Evolutionary conservation across 92 coral and sea anemone species (phyloP), one percentile per base, ranked within the genome.

Genomic region (Pocillopora grandis): DNA sequence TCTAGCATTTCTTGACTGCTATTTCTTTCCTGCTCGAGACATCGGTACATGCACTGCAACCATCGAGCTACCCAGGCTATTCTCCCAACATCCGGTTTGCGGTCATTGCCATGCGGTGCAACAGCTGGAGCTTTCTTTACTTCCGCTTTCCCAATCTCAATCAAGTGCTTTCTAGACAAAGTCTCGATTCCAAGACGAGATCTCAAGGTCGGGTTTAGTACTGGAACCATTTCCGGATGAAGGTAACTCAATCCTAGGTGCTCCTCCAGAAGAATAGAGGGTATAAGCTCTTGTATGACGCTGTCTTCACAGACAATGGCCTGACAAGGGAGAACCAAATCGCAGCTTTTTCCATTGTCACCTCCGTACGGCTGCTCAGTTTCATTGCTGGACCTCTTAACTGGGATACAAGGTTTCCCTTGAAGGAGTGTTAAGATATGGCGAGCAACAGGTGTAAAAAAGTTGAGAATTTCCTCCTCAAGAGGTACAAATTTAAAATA

Each of bases 371-470:
- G 65, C 23, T 56, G 66, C 13, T 70, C 69, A 16, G 65, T 33
- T 80, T 85, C 82, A 33, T 16, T 23, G 17, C 72, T 68, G 76
- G 42, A 18, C 66, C 9, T 31, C 76, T 83, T 71, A 20, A 89
- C 95, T 13, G 98, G 97, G 42, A 95, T 86, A 71, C 98, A 95
- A 16, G 86, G 81, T 61, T 79, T 91, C 55, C 94, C 92, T 79
- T 92, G 92, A 17, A 95, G 89, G 60, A 88, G 87, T 63, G 82
- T 90, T 11, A 91, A 87, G 18, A 95, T 93, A 15, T 86, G 87
- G 27, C 89, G 90, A 11, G 98, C 94, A 42, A 95, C 97, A 52
- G 98, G 98, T 61, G 91, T 85, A 68, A 95, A 95, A 84, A 95
- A 95, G 71, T 91, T 95, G 60, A 91, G 72, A 37, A 95, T 93